Evolutionary conservation across 2,113 vertebrate genomes (phyloP), one percentile per base, ranked within the genome.

Genomic region (Anser brachyrhynchus): DNA sequence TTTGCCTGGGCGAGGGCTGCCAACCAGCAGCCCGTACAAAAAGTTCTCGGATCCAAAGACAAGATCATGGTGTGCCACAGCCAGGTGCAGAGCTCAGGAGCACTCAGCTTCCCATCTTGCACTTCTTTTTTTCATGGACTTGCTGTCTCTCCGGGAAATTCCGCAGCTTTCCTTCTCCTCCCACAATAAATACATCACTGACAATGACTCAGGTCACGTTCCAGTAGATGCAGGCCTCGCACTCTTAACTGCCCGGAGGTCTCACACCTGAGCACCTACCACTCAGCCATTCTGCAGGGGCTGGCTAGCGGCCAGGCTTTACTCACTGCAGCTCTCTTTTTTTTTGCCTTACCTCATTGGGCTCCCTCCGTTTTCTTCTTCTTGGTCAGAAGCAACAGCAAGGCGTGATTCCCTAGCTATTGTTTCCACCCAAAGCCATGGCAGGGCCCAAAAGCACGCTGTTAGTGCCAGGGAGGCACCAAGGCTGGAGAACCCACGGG

Each of bases 21-120:
- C 20, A 75, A 20, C 29, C 84, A 85, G 12, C 0, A 43, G 49
- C 58, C 66, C 62, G 21, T n/a, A 22, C 9, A 20, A 5, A 15
- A 85, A 62, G 46, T 64, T 52, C 26, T 6, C 49, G 55, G 44
- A 28, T 21, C 49, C 29, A 69, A 37, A 79, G 23, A 9, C 29
- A 79, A 0, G 0, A 13, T 18, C 37, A 17, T 7, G 43, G 14
- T 0, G 0, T 57, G 58, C 37, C 67, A 22, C 0, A 1, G 62
- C 10, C n/a, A 41, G n/a, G 28, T 44, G 28, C 6, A 8, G 52
- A 84, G 43, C 51, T 93, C 55, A 52, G 83, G n/a, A 87, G 26
- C 2, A 10, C 72, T 87, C 17, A 33, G 20, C 28, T 84, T 72
- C 44, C 18, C 43, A 25, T 59, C 19, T 52, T 23, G n/a, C 59